phyloP scores from a whole-genome alignment of 1,140 invertebrate species.

The Nixonia krombeini region DNA sequence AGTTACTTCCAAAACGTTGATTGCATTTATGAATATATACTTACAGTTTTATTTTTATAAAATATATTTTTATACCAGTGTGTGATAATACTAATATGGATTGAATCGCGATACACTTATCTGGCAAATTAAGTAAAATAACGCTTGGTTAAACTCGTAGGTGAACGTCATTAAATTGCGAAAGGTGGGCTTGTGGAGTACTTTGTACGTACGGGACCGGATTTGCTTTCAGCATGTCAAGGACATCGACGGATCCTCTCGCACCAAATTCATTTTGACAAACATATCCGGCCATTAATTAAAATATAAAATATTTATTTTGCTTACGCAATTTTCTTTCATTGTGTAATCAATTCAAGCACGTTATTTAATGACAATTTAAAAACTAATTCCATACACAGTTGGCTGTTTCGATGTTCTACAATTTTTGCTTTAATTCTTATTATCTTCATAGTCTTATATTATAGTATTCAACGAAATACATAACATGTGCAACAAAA shows the following conservation, averaged over 20 bases:
- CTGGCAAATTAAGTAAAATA: slow-evolving; percentile 13
- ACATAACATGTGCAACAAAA: no score
- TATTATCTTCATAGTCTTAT: no score
- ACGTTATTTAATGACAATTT: background rate
- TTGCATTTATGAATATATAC: no score
- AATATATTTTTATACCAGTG: no score
- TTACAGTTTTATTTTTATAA: no score
- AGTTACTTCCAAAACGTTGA: no score
- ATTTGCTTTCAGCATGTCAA: slow-evolving; percentile 64
- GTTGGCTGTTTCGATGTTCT: no score
- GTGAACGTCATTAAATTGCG: slow-evolving; percentile 20
- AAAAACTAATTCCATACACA: no score
- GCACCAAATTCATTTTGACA: slow-evolving; percentile 53
- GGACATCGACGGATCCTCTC: slow-evolving; percentile 59
- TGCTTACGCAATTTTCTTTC: slow-evolving; percentile 25
- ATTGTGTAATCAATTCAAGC: slow-evolving; percentile 10
- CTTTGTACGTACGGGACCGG: slow-evolving; percentile 29
- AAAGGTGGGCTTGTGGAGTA: slow-evolving; percentile 17
- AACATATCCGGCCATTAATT: slow-evolving; percentile 39
- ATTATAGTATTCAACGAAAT: no score
- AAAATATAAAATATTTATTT: slow-evolving; percentile 18
- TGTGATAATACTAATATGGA: background rate
- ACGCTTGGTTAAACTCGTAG: slow-evolving; percentile 13
- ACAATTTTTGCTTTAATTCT: no score
- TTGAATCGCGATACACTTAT: background rate